Evolutionary conservation across 2,888 invertebrate genomes (phyloP).

Genomic region (Melanargia galathea): DNA sequence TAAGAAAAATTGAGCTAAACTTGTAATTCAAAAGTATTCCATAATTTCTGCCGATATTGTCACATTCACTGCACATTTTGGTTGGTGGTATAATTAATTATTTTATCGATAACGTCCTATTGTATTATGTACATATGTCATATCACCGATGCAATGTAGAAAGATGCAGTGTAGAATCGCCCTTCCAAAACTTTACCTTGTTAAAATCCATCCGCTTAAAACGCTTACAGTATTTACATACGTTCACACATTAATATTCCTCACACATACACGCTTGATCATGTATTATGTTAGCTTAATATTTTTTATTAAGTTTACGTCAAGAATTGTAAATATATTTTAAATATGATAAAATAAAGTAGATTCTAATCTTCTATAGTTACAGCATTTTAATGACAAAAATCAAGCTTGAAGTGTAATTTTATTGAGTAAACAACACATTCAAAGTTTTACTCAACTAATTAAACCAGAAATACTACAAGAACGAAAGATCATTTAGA

Average conservation of each 20-base stretch:
- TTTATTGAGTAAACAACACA: not conserved
- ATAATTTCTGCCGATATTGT: not conserved
- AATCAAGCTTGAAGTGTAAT: not conserved
- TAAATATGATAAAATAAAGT: no score
- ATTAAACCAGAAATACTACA: not conserved
- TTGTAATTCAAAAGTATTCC: not conserved
- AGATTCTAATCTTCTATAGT: no score
- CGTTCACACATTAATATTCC: conserved; percentile 16
- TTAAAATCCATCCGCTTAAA: conserved; percentile 14
- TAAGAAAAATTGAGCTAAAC: not conserved
- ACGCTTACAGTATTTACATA: conserved; percentile 17
- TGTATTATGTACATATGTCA: not conserved
- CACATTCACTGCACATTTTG: conserved; percentile 1
- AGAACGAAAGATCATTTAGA: not conserved
- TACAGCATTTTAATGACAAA: no score
- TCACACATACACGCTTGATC: conserved; percentile 29
- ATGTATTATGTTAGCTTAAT: conserved; percentile 29
- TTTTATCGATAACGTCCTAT: conserved; percentile 33
- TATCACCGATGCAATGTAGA: conserved; percentile 26
- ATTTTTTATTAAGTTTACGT: not conserved
- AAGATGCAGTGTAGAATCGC: conserved; percentile 35
- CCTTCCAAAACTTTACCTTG: conserved; percentile 13
- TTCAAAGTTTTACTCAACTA: not conserved
- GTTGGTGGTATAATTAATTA: not conserved
- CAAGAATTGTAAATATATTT: not conserved